phyloP scores from a whole-genome alignment of 2,797 vertebrate genomes.

The Cynodonichthys magdalenae region DNA sequence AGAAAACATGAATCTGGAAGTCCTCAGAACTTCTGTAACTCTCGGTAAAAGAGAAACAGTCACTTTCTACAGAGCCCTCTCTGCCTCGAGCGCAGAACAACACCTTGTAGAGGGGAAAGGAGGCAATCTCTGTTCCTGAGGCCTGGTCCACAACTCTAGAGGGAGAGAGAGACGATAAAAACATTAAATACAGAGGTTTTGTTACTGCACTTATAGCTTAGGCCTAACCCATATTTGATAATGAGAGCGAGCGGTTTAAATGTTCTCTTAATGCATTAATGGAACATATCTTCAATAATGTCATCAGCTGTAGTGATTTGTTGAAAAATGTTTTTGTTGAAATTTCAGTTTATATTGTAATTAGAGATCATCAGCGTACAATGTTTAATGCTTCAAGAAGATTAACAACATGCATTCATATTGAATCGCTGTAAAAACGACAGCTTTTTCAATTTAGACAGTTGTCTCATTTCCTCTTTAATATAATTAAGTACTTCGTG shows the following conservation, averaged over 20 bases:
- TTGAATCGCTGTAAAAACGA: neutral
- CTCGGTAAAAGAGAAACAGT: conserved; percentile 97
- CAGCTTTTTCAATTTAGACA: neutral
- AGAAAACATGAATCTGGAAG: conserved; percentile 97
- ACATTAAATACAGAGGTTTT: neutral
- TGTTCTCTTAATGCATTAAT: no score
- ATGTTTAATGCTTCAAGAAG: no score
- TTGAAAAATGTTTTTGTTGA: no score
- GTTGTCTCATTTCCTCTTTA: conserved; percentile 34
- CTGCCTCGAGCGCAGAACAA: conserved; percentile 92
- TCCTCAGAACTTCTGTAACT: conserved; percentile 94
- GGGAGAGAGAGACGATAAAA: neutral
- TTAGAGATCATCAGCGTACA: no score
- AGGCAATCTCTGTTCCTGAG: conserved; percentile 87
- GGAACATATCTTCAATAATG: no score
- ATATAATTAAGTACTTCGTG: neutral
- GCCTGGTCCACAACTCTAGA: conserved; percentile 90
- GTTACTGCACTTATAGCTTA: no score
- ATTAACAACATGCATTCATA: no score
- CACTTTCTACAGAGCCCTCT: conserved; percentile 87
- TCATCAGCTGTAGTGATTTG: no score
- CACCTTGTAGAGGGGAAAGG: conserved; percentile 96
- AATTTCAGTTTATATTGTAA: no score
- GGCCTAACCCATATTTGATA: no score
- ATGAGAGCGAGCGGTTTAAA: neutral